Evolutionary conservation across 2,797 vertebrate species (phyloP), one percentile per base, ranked within the genome.

Genomic region (Bothrops alternatus): DNA sequence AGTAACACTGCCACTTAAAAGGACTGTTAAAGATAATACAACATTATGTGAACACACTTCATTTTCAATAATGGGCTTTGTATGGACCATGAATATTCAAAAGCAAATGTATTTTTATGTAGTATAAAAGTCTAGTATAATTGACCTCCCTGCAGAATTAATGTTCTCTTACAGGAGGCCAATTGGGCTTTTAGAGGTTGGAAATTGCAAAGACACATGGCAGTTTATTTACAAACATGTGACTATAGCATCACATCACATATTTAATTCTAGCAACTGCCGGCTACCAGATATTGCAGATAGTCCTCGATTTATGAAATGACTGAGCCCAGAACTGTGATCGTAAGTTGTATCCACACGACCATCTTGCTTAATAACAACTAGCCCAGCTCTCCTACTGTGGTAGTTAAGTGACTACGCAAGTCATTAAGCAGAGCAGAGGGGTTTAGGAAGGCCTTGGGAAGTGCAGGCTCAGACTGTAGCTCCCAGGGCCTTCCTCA

Each of bases 11-110:
- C 94, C n/a, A 91, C 42, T 89, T 58, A 91, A 96, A 96, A 93
- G 91, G 53, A 85, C 91, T 95, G 94, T 95, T 93, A 91, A 94
- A 96, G 93, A 65, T 89, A 92, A 90, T 92, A 95, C 0, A 0
- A 87, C 63, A 94, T 94, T 95, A 96, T 95, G 95, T 94, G 96
- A 97, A 96, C 96, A 96, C 65, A 58, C 87, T 90, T 94, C 93
- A 86, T 95, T 95, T 96, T 90, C 85, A 93, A 92, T 95, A 94
- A 55, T 95, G 87, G 86, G 86, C 93, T 91, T 94, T 95, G 90
- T 94, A 95, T 94, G 78, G 88, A 93, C 92, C 93, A 57, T 95
- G 94, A 95, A 95, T 94, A 94, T 42, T 94, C 93, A 90, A 56
- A 93, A 95, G 93, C 95, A 96, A 94, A 95, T 95, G 91, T 90